These are phyloP conservation scores for Eupelmus urozonus DNA, from an alignment of 2,888 invertebrate genomes.

Conservation along the genomic window DNA sequence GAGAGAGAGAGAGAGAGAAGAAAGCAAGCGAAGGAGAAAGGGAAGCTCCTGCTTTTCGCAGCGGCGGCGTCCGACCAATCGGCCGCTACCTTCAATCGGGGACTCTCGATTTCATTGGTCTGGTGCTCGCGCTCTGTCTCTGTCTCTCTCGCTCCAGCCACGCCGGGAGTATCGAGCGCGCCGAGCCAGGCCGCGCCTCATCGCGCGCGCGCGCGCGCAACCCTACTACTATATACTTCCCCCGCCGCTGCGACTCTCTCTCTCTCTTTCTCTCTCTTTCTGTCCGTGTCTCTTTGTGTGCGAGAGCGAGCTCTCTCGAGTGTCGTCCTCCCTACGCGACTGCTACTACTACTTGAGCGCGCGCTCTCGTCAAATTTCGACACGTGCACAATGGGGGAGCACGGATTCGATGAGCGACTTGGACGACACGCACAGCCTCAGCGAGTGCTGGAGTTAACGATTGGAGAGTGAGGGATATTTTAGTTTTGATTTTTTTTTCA, in stretches of 20 bases:
- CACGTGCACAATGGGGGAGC: constrained; percentile 36
- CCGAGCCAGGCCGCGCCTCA: constrained; percentile 73
- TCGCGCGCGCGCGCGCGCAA: constrained; percentile 34
- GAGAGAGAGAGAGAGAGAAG: too few relatives aligned
- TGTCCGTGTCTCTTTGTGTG: neutral
- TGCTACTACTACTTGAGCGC: neutral
- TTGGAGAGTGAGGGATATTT: too few relatives aligned
- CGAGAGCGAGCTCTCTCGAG: too few relatives aligned
- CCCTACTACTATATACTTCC: constrained; percentile 4
- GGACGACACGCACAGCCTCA: neutral
- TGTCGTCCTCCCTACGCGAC: too few relatives aligned
- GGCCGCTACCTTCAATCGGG: constrained; percentile 68
- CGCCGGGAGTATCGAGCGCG: constrained; percentile 73
- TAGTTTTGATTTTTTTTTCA: too few relatives aligned
- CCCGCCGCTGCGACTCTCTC: neutral
- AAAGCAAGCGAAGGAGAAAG: constrained; percentile 10
- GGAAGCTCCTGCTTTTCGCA: constrained; percentile 5
- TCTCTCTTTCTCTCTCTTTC: neutral
- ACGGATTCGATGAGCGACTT: too few relatives aligned
- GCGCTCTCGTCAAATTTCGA: constrained; percentile 31
- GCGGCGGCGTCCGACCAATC: constrained; percentile 67
- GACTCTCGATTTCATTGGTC: constrained; percentile 71
- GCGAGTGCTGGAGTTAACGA: too few relatives aligned
- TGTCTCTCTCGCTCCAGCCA: constrained; percentile 30
- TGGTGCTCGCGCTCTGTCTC: constrained; percentile 61